Percentiles rank a stretch among this genome's conserved stretches.
phyloP scores from a whole-genome alignment of 2,888 invertebrate species.

The Phrixothrix hirtus region DNA sequence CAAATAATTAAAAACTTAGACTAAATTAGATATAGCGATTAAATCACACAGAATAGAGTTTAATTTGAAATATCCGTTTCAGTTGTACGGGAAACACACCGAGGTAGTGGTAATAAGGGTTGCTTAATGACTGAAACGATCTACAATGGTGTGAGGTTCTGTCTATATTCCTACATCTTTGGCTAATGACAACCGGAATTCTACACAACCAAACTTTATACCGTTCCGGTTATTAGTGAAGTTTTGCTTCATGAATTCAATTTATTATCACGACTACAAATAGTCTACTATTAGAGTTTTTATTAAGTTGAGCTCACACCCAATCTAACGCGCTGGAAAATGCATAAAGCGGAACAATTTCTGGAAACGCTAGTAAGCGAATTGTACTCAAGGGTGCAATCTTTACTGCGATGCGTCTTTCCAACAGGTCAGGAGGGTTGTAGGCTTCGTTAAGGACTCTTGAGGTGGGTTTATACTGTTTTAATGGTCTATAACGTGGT shows the following conservation, averaged over 20 bases:
- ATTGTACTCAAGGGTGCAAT: conserved; percentile 41
- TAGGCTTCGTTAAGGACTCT: conserved; percentile 24
- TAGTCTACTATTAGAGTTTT: conserved; percentile 31
- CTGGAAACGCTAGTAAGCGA: conserved; percentile 37
- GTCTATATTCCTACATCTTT: conserved; percentile 29
- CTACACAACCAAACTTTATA: conserved; percentile 31
- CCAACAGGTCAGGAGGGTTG: conserved; percentile 39
- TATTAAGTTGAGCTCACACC: conserved; percentile 36
- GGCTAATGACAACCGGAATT: conserved; percentile 32
- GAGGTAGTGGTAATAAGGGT: conserved; percentile 28
- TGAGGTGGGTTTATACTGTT: conserved; percentile 19
- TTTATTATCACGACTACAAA: conserved; percentile 36
- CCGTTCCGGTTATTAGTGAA: conserved; percentile 39
- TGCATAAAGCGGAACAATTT: conserved; percentile 44
- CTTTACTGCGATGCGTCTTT: conserved; percentile 39
- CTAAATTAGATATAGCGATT: conserved; percentile 21
- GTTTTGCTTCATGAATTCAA: conserved; percentile 37
- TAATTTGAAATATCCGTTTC: conserved; percentile 28
- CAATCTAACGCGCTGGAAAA: conserved; percentile 41
- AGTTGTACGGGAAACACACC: conserved; percentile 13
- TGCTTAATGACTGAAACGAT: conserved; percentile 32
- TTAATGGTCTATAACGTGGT: conserved; percentile 20
- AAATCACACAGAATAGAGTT: conserved; percentile 19
- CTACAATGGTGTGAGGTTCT: conserved; percentile 29
- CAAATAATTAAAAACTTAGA: background rate